Percentiles rank a stretch among this genome's conserved stretches.
Evolutionary conservation across 2,113 vertebrate species (phyloP).

Genomic region (Penelope pileata): DNA sequence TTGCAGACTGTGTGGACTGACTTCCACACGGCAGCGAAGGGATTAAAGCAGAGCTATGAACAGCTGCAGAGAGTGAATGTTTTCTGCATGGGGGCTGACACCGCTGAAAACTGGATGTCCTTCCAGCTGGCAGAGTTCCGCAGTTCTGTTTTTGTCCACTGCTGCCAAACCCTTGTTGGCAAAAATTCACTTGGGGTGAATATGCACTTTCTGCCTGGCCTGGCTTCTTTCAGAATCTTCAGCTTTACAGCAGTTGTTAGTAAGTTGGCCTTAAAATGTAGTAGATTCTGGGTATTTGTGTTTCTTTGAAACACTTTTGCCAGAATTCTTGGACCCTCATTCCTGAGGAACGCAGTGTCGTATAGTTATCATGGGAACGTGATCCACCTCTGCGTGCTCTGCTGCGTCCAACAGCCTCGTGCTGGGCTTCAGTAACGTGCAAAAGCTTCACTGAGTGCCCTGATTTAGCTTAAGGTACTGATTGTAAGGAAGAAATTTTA

Average conservation of each 20-base stretch:
- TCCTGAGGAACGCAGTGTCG: not conserved
- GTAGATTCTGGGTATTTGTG: not conserved
- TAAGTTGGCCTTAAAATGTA: not conserved
- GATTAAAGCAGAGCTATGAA: not conserved
- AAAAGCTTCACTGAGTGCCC: not conserved
- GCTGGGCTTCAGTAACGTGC: not conserved
- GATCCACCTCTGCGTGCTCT: accelerated
- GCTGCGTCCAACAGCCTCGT: not conserved
- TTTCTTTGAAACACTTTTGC: not conserved
- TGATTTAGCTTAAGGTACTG: not conserved
- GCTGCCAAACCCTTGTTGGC: not conserved
- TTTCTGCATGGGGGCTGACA: not conserved
- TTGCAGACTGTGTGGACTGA: not conserved
- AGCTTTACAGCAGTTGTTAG: not conserved
- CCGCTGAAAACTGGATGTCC: not conserved
- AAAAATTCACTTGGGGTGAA: not conserved
- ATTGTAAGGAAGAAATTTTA: not conserved
- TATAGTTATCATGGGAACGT: not conserved
- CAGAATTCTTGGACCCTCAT: not conserved
- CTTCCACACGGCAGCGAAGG: not conserved
- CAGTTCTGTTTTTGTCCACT: not conserved
- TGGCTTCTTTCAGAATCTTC: not conserved
- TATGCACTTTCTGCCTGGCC: not conserved
- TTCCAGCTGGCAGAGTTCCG: not conserved
- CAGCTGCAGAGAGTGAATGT: not conserved